A percentile compares a stretch with the other conserved stretches of the same genome.
These are phyloP conservation scores for Salminus brasiliensis DNA, from an alignment of 2,113 vertebrate genomes.

Conservation along the genomic window DNA sequence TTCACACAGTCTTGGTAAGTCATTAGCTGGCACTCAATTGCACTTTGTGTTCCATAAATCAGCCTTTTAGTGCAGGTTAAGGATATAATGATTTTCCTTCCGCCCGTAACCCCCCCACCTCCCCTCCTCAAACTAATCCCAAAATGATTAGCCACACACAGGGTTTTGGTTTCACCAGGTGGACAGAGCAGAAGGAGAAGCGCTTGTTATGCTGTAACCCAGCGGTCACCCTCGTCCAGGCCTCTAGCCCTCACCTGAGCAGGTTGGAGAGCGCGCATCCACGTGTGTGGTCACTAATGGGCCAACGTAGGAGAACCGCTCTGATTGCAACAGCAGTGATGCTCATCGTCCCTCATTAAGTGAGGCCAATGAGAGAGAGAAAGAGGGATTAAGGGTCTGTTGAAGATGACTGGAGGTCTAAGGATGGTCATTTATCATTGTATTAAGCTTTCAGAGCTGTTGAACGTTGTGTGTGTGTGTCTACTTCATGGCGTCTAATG, in stretches of 20 bases:
- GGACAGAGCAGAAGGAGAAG: slow-evolving; percentile 64
- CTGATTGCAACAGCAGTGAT: slow-evolving; percentile 74
- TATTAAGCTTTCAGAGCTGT: slow-evolving; percentile 24
- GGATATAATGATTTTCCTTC: slow-evolving; percentile 49
- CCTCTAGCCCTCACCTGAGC: slow-evolving; percentile 54
- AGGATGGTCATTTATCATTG: slow-evolving; percentile 45
- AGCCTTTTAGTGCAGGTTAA: slow-evolving; percentile 52
- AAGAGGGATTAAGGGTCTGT: too few species aligned
- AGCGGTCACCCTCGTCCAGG: slow-evolving; percentile 54
- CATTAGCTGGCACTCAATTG: slow-evolving; percentile 44
- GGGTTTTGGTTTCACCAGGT: slow-evolving; percentile 75
- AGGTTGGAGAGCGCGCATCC: slow-evolving; percentile 65
- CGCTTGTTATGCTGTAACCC: slow-evolving; percentile 67
- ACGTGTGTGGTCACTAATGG: slow-evolving; percentile 75
- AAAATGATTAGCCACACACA: slow-evolving; percentile 57
- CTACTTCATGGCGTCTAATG: slow-evolving; percentile 69
- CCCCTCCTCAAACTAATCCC: slow-evolving; percentile 50
- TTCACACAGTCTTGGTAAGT: slow-evolving; percentile 14
- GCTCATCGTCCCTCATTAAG: slow-evolving; percentile 78
- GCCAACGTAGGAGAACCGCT: slow-evolving; percentile 76
- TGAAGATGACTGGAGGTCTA: slow-evolving; percentile 67
- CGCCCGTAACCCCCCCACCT: too few species aligned
- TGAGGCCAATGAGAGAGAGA: slow-evolving; percentile 68
- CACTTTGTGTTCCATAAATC: slow-evolving; percentile 43
- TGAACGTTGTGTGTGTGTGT: slow-evolving; percentile 35